Evolutionary conservation across 2,113 vertebrate species (phyloP).

Genomic region (Elanoides forficatus): DNA sequence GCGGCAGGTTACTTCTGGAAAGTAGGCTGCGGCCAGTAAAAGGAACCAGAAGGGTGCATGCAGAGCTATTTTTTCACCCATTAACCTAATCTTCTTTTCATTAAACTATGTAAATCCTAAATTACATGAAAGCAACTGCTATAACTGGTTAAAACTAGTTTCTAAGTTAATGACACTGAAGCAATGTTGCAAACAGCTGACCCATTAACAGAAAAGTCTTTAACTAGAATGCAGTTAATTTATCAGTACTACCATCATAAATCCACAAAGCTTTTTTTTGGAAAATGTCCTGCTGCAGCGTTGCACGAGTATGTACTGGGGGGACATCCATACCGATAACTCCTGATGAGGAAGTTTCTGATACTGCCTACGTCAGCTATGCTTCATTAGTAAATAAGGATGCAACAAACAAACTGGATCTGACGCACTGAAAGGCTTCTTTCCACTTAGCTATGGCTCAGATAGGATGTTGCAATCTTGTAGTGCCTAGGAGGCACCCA

Average conservation of each 20-base stretch:
- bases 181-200: conserved; percentile 21
- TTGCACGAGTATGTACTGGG: not conserved
- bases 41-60: not conserved
- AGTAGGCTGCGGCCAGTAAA: not conserved
- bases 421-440: not conserved
- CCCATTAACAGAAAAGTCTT: conserved; percentile 20
- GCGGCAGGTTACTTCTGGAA: not conserved
- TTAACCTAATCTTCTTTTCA: conserved; percentile 51
- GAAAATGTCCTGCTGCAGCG: not conserved
- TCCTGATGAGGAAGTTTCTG: not conserved
- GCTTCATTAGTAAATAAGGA: not conserved
- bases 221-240: conserved; percentile 22
- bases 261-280: not conserved
- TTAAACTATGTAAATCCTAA: conserved; percentile 50
- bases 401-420: not conserved
- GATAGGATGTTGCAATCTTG: not conserved
- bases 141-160: conserved; percentile 34
- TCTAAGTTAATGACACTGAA: conserved; percentile 21
- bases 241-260: not conserved
- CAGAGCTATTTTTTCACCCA: not conserved
- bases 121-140: not conserved
- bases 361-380: not conserved
- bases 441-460: not conserved
- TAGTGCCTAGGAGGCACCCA: not conserved
- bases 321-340: not conserved